Conservation (phyloP, 1,140 invertebrate genomes). For the Drosophila pandora region DNA sequence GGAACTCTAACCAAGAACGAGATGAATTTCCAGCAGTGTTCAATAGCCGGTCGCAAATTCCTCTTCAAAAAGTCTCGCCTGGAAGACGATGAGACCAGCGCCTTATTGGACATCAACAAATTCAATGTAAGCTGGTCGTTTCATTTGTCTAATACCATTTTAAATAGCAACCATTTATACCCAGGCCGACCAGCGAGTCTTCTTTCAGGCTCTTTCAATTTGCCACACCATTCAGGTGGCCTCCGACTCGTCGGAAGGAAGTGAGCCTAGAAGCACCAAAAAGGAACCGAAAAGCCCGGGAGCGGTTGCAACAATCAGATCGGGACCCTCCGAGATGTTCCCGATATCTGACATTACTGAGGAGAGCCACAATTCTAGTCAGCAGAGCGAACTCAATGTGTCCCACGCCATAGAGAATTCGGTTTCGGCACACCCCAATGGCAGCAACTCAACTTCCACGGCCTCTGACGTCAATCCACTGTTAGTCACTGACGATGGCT, state of each 20-base stretch:
- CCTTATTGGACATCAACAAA: constrained; percentile 48
- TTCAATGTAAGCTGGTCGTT: constrained; percentile 6
- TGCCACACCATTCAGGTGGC: constrained; percentile 91
- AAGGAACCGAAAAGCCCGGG: constrained; percentile 19
- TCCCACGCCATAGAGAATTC: constrained; percentile 65
- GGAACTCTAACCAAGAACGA: constrained; percentile 98
- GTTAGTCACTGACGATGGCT: constrained; percentile 54
- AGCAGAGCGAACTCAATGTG: constrained; percentile 76
- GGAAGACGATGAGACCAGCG: constrained; percentile 31
- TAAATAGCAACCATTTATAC: not conserved
- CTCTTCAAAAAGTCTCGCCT: constrained; percentile 74
- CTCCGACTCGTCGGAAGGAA: constrained; percentile 34
- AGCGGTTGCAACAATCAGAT: not conserved
- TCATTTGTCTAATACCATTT: not conserved
- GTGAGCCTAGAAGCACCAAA: constrained; percentile 12
- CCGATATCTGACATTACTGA: constrained; percentile 79
- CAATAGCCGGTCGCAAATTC: constrained; percentile 91
- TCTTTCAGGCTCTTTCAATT: constrained; percentile 89
- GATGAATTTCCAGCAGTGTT: constrained; percentile 95
- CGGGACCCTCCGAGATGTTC: constrained; percentile 73
- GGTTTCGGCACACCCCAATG: constrained; percentile 67
- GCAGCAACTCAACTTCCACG: constrained; percentile 18
- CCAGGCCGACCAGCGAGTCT: constrained; percentile 29
- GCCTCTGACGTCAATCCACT: constrained; percentile 77
- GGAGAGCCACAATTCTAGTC: constrained; percentile 80